Evolutionary conservation across 2,797 vertebrate species (phyloP), one percentile per base, ranked within the genome.

Genomic region (Falco naumanni): DNA sequence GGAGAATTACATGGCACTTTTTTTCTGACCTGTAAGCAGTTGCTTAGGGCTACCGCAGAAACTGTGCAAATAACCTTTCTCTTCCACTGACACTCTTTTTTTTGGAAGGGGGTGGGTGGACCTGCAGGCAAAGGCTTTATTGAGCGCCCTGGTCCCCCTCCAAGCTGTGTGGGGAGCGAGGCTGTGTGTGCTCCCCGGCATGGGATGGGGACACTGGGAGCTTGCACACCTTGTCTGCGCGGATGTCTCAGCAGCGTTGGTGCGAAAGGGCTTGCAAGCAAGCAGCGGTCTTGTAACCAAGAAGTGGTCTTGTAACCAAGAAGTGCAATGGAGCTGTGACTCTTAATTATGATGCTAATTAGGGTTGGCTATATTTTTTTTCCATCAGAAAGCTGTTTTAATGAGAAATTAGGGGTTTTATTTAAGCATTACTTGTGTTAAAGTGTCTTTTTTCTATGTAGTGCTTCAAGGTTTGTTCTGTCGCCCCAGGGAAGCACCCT

Each of bases 1-100:
- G 68, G 74, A 72, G 91, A 89, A 93, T 96, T 93, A 76, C 9
- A 3, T 77, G 95, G 80, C 84, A 68, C 63, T 93, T 92, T 34
- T 31, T n/a, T 61, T 81, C 69, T 45, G 34, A 89, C 69, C 54
- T 61, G 3, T 47, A 87, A 83, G 57, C 76, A 45, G 65, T 75
- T 80, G 89, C 81, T 69, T 29, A 79, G 69, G 39, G 92, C 9
- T 16, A 61, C 87, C 8, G 1, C 89, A 51, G 95, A 56, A 70
- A 21, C 81, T 70, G 25, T 53, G 50, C 59, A 63, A 69, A 68
- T 66, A 54, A 56, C 45, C 45, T 68, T 86, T 15, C 64, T 29
- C 54, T 76, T 74, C 28, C 54, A 61, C 3, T 19, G 16, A 64
- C 0, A 0, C 10, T 5, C 31, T 45, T 18, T 37, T 65, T 54